Evolutionary conservation across 1,140 invertebrate genomes (phyloP), one percentile per base, ranked within the genome.

Genomic region (Maconellicoccus hirsutus): DNA sequence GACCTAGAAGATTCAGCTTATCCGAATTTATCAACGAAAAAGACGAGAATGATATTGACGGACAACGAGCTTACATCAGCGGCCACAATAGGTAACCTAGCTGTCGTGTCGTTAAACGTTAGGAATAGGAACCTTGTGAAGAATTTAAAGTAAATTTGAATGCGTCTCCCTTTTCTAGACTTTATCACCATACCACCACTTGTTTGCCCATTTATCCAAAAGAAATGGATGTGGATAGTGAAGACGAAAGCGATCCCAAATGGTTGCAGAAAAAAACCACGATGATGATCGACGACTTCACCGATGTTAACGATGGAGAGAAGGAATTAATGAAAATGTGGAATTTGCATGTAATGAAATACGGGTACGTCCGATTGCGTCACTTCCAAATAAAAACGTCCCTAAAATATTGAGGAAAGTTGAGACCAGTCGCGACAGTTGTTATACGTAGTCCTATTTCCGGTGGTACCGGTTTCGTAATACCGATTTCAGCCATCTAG

Each of bases 241-340:
- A 97, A 78, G 93, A 89, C 71, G 94, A 98, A 80, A 93, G 91
- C 39, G 94, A 96, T 81, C 94, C 94, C 0, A 85, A 92, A 74
- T 98, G 95, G 96, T 81, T 98, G 38, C 87, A 91, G 77, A 89
- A 91, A 71, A 97, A 97, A 79, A 98, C 94, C 0, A 89, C 89
- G 81, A 90, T 95, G 89, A 96, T 98, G 94, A 96, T 98, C 70
- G 95, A 98, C 78, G 96, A 98, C 77, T 98, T 98, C 78, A 96
- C 94, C 0, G 96, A 98, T 81, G 96, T 98, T 0, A 98, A 98
- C 80, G 94, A 98, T 79, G 95, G 95, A 1, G 96, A 98, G 80
- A 98, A 98, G 79, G 94, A 98, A 77, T 80, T 98, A 14, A 98
- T 98, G 94, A 98, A 98, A 79, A 89, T 98, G 86, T 98, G 96